Base-by-base conservation (phyloP, 2,797 vertebrate genomes). In the Pterois miles region DNA sequence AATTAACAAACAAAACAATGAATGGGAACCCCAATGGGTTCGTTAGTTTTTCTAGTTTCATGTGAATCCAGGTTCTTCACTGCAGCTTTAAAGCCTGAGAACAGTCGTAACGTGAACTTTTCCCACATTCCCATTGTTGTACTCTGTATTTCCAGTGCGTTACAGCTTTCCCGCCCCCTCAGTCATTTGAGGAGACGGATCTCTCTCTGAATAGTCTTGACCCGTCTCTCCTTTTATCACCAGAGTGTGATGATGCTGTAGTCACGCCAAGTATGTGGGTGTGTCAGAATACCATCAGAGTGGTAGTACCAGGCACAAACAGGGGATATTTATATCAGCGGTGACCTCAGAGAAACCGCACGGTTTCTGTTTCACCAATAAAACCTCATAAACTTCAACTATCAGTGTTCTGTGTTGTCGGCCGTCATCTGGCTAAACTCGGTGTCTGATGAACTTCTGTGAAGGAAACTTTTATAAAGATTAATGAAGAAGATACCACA, bases 221-320 rank as follows among this genome's bases (percentile, higher is more conserved):
- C 25, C 16, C 14, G 0, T 2, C 23, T n/a, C 25, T 33, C 31
- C 4, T 33, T 18, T 46, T 52, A 31, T 43, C 22, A 14, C 40
- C 3, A 1, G 25, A 16, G 12, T 34, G 46, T 48, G 16, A 20
- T 34, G 53, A 22, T 5, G 6, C 9, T 59, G 54, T 34, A 8
- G 23, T 43, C 20, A 22, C n/a, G 13, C 69, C 4, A 36, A 18
- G 27, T 56, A n/a, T 29, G 50, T 38, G 14, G 8, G 18, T 54
- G 66, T 63, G 34, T 64, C 50, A 29, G 29, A 34, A 34, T 65
- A 1, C 4, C n/a, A n/a, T 70, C 56, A 67, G 57, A 66, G 46
- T 75, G 67, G 59, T 20, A 46, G 67, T 81, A 40, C 84, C 78
- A 81, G 81, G 78, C 22, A 34, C 76, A 43, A 52, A 48, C 4